phyloP scores from a whole-genome alignment of 2,888 invertebrate species.

The Diaprepes abbreviatus region DNA sequence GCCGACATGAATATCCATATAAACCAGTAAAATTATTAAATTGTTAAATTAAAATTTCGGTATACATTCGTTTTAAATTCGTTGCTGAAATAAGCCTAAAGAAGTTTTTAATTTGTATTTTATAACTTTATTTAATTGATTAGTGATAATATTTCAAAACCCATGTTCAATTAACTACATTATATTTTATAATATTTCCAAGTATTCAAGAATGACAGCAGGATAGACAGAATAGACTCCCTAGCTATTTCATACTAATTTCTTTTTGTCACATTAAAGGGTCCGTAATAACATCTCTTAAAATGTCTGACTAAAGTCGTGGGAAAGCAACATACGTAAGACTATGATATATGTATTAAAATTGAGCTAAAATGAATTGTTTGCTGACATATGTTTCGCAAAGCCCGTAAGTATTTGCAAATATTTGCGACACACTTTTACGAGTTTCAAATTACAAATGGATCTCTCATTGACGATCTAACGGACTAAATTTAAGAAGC shows the following conservation, averaged over 20 bases:
- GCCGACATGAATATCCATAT: constrained; percentile 26
- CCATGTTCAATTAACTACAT: no score
- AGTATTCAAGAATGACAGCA: no score
- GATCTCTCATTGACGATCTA: constrained; percentile 48
- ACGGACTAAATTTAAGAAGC: constrained; percentile 25
- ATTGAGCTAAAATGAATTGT: constrained; percentile 49
- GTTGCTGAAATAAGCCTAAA: no score
- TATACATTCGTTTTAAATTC: constrained; percentile 16
- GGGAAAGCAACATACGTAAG: neutral
- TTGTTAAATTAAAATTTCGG: constrained; percentile 31
- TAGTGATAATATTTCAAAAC: no score
- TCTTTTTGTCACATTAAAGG: no score
- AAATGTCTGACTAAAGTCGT: neutral
- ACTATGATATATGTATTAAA: constrained; percentile 34
- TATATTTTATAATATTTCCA: no score
- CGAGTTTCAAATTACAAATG: constrained; percentile 62
- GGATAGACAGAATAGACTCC: no score
- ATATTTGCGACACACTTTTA: constrained; percentile 61
- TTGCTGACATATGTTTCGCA: constrained; percentile 56
- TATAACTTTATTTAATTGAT: no score
- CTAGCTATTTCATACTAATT: no score
- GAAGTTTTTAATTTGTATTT: no score
- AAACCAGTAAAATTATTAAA: constrained; percentile 22
- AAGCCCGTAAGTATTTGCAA: constrained; percentile 57
- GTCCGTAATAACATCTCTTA: no score